Evolutionary conservation across 37 sponge, comb jelly and placozoan species (phyloP), one percentile per base, ranked within the genome.

Genomic region (Geodia barretti): DNA sequence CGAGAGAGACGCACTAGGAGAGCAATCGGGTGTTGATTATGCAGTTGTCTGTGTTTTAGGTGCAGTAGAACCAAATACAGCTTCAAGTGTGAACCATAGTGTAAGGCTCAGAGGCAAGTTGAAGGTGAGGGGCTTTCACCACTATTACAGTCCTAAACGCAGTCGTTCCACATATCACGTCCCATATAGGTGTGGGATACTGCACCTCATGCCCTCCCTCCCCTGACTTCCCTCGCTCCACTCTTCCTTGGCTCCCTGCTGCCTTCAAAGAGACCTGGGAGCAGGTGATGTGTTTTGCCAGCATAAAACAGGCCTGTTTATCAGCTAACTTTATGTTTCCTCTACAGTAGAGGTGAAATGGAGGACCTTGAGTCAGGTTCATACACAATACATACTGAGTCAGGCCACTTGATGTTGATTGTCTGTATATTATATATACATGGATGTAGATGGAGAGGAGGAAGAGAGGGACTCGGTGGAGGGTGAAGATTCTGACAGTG

Each of bases 151-250:
- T 30, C 32, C 29, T 25, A 34, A 33, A 21, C 14, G 41, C 33
- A 73, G 74, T 42, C 60, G 24, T 62, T 1, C 39, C 58, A n/a
- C 64, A 0, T 28, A 36, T 41, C 21, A 8, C 74, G 62, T n/a
- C 60, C 30, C 28, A 39, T 63, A 5, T 75, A 79, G 62, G 39
- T 88, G 29, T 41, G 78, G 20, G 78, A 24, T 60, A 74, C 84
- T 32, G 72, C 92, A 23, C 83, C 92, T 40, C 92, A 86, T 60
- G 79, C 66, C 39, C 83, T 91, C 21, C 92, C 92, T 26, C 87
- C 92, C 17, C 60, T 86, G 76, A 73, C 67, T 20, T 54, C 67
- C 7, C 74, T 86, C 62, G 86, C 87, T 31, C 25, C 59, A 20
- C 41, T 34, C 20, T 86, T 74, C 47, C 72, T 91, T 5, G 47